Evolutionary conservation across 2,113 vertebrate species (phyloP).

Genomic region (Etheostoma spectabile): DNA sequence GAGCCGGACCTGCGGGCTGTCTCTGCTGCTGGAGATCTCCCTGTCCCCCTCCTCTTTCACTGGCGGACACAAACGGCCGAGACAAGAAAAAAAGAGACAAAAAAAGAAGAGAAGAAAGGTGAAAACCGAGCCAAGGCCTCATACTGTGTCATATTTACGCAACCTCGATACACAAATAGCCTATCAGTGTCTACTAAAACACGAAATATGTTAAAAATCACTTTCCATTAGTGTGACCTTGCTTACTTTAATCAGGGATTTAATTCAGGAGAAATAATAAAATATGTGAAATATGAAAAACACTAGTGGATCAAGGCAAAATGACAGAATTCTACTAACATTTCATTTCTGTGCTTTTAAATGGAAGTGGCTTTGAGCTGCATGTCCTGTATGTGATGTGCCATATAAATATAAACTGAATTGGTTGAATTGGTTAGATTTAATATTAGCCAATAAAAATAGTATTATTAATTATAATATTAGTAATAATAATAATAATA

Average conservation of each 20-base stretch:
- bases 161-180: neutral
- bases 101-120: neutral
- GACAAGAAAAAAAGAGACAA: neutral
- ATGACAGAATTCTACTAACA: neutral
- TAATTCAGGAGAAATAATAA: neutral
- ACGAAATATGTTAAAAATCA: neutral
- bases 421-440: neutral
- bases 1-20: conserved; percentile 94
- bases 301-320: neutral
- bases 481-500: neutral
- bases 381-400: neutral
- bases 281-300: neutral
- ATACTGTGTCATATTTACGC: neutral
- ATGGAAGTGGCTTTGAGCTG: neutral
- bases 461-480: neutral
- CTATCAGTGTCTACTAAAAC: neutral
- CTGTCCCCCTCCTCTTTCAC: conserved; percentile 98
- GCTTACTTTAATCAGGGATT: neutral
- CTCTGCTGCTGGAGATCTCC: conserved; percentile 97
- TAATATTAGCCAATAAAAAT: neutral
- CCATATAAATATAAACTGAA: neutral
- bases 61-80: conserved; percentile 64
- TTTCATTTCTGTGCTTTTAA: neutral
- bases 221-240: neutral
- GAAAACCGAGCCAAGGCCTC: conserved; percentile 1